Evolutionary conservation across 2,113 vertebrate genomes (phyloP).

Genomic region (Hippocampus zosterae): DNA sequence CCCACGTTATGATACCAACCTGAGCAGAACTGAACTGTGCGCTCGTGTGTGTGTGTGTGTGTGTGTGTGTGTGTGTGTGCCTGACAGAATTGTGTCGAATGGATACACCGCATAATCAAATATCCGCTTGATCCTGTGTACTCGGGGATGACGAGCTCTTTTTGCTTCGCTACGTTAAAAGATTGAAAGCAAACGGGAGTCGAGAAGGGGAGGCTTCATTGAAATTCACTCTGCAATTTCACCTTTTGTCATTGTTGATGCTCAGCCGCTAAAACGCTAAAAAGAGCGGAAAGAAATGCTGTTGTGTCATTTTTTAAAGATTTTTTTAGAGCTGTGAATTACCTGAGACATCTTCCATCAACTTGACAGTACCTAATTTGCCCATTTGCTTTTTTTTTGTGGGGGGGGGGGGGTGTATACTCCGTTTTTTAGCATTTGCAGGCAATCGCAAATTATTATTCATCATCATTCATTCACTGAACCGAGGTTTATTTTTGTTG

Average conservation of each 20-base stretch:
- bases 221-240: conserved; percentile 33
- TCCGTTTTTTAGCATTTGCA: no score
- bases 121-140: conserved; percentile 49
- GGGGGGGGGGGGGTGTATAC: no score
- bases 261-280: not conserved
- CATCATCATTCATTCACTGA: no score
- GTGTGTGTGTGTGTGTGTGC: conserved; percentile 26
- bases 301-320: not conserved
- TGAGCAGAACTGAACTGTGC: conserved; percentile 23
- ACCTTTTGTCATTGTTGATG: conserved; percentile 10
- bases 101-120: conserved; percentile 49
- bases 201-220: conserved; percentile 39
- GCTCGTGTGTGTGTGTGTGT: conserved; percentile 26
- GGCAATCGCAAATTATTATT: no score
- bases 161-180: conserved; percentile 34
- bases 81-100: conserved; percentile 19
- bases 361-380: no score
- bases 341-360: no score
- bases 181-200: conserved; percentile 57
- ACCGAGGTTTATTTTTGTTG: no score
- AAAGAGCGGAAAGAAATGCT: not conserved
- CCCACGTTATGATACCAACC: not conserved
- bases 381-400: no score
- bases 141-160: conserved; percentile 52
- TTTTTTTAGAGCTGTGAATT: no score